Conservation (phyloP, 2,113 vertebrate species). For the Tyrannus savana region DNA sequence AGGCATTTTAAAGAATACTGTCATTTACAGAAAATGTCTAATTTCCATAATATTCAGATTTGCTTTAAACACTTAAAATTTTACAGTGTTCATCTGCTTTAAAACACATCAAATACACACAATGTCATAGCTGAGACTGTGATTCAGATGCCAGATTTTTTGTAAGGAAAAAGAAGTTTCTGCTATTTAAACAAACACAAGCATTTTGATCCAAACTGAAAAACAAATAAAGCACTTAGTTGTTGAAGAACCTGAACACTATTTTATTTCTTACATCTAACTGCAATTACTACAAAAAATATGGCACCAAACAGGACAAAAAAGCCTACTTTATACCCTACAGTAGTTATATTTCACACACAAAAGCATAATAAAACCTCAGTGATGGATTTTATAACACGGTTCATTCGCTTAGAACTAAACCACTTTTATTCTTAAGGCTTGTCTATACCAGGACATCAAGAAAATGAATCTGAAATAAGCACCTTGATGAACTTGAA, state of each 20-base stretch:
- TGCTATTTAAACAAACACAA: slow-evolving; percentile 6
- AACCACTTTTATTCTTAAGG: neutral
- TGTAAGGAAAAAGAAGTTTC: neutral
- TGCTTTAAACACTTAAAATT: neutral
- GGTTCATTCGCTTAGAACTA: neutral
- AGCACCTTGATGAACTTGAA: slow-evolving; percentile 39
- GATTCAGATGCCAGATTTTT: neutral
- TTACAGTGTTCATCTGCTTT: neutral
- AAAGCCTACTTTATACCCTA: neutral
- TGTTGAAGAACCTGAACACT: neutral
- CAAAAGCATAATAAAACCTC: neutral
- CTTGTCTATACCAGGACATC: slow-evolving; percentile 23
- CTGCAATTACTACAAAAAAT: neutral
- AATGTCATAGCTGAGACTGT: neutral
- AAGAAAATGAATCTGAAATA: slow-evolving; percentile 37
- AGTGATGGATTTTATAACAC: neutral
- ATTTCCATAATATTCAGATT: slow-evolving; percentile 5
- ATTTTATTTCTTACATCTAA: neutral
- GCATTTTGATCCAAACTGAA: slow-evolving; percentile 20
- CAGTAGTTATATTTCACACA: neutral
- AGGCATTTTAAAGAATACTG: neutral
- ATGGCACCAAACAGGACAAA: neutral
- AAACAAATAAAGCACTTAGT: neutral
- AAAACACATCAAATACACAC: neutral
- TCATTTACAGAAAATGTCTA: slow-evolving; percentile 7